Evolutionary conservation across 2,888 invertebrate genomes (phyloP), one percentile per base, ranked within the genome.

Genomic region (Entomobrya proxima): DNA sequence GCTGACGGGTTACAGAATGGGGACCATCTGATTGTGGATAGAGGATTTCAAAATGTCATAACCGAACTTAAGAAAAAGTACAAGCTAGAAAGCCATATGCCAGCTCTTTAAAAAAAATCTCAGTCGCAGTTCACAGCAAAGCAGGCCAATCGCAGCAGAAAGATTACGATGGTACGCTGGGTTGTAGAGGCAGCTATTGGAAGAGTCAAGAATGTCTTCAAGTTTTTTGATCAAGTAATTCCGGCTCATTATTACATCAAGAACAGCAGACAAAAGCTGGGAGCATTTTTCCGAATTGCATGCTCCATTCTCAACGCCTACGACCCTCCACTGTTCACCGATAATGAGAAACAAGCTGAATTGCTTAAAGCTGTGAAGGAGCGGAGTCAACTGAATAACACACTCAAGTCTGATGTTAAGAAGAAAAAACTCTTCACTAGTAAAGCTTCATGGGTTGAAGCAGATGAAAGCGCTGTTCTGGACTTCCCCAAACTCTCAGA

Each of bases 111-210:
- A 3, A 40, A 50, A 13, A 69, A 69, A 35, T 15, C 40, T 1
- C 52, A 87, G 21, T 61, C 64, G 0, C 85, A 85, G 18, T 79
- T 85, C 24, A 75, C 82, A 1, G 18, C 78, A 2, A 15, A 61
- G 7, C 58, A 87, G 27, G 88, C 84, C 1, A 88, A 88, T 24
- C 52, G 50, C 0, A 61, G 80, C 0, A 55, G 88, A 18, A 30
- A 18, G 35, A 81, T 86, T 1, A 86, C 83, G 1, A 18, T 85
- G 72, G n/a, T 58, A 4, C 40, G 88, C 5, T 84, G 86, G 84
- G 50, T 86, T 15, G 81, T 88, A 0, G 88, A 88, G 44, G 37
- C 72, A 2, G 80, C 69, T 0, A 86, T 86, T 27, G 88, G 84
- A n/a, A 24, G 86, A 58, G 3, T 86, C 0, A 88, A 88, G 40